Evolutionary conservation across 2,888 invertebrate species (phyloP), one percentile per base, ranked within the genome.

Genomic region (Micoletzkya japonica): DNA sequence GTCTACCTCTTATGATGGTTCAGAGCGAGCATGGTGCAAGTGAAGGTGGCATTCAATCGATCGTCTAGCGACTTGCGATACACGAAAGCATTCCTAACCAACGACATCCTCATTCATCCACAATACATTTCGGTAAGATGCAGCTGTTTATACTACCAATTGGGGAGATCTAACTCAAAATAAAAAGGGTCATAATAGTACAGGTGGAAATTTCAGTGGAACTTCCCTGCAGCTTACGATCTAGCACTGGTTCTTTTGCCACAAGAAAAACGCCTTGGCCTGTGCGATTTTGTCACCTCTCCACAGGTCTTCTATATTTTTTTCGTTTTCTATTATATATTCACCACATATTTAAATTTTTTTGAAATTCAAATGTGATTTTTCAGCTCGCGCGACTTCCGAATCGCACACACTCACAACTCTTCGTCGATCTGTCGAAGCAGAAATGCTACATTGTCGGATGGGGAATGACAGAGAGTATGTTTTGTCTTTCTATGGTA

Each of bases 391-490:
- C 57, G 26, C 68, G 68, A n/a, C 68, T 68, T 0, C 68, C 68
- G 2, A 6, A 39, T 4, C n/a, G n/a, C n/a, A n/a, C n/a, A n/a
- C n/a, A n/a, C n/a, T 37, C 63, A 30, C 26, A 63, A 10, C 63
- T 63, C 24, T 7, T 63, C 24, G 26, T 36, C 4, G 17, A 50
- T 28, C 50, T 63, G n/a, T 28, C 17, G 17, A 24, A 4, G 3
- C 37, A 66, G 3, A 24, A 24, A n/a, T 68, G 68, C 36, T 68
- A 30, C 49, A 57, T 58, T 36, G 57, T 68, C 10, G 68, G 68
- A 49, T 68, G 68, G 68, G 68, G 68, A 7, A 68, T 57, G 58
- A 68, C 50, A 36, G 68, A 68, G 34, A 34, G 68, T 68, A 44
- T 49, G 24, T 50, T 4, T 14, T n/a, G 6, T n/a, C 26, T 54